These are phyloP conservation scores for Muntiacus muntjak DNA, from an alignment of 2,113 vertebrate species.

Conservation along the genomic window DNA sequence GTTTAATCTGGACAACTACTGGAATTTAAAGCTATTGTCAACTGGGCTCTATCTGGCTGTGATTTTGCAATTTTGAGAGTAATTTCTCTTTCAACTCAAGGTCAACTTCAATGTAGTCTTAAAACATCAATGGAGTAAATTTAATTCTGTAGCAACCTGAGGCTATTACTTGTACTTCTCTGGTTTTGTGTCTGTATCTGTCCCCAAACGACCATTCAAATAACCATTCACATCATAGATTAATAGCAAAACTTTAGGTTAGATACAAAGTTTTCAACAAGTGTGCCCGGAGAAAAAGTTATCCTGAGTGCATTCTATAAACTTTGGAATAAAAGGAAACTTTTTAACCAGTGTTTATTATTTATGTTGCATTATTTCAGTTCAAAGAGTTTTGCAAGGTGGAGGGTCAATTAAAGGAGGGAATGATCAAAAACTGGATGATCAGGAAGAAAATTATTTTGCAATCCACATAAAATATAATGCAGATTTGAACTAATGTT, in stretches of 20 bases:
- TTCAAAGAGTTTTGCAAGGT: background rate
- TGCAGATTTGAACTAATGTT: background rate
- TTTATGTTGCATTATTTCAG: background rate
- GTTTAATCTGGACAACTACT: slow-evolving; percentile 15
- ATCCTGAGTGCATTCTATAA: background rate
- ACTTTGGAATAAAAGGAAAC: background rate
- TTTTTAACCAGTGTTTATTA: background rate
- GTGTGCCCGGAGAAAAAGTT: background rate
- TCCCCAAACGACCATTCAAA: slow-evolving; percentile 46
- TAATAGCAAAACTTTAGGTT: slow-evolving; percentile 53
- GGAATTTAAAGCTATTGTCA: slow-evolving; percentile 33
- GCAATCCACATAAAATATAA: background rate
- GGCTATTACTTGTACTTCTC: slow-evolving; percentile 54
- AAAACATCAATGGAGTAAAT: slow-evolving; percentile 52
- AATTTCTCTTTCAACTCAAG: slow-evolving; percentile 51
- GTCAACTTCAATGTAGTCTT: slow-evolving; percentile 38
- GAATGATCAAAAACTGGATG: background rate
- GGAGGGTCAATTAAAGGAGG: background rate
- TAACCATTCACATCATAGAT: slow-evolving; percentile 56
- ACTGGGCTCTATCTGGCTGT: background rate
- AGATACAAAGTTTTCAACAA: background rate
- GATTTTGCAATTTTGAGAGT: slow-evolving; percentile 13
- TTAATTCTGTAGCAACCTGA: slow-evolving; percentile 40
- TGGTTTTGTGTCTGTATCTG: background rate
- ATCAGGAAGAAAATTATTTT: background rate